phyloP scores from a whole-genome alignment of 1,140 invertebrate species.

The Cephus cinctus region DNA sequence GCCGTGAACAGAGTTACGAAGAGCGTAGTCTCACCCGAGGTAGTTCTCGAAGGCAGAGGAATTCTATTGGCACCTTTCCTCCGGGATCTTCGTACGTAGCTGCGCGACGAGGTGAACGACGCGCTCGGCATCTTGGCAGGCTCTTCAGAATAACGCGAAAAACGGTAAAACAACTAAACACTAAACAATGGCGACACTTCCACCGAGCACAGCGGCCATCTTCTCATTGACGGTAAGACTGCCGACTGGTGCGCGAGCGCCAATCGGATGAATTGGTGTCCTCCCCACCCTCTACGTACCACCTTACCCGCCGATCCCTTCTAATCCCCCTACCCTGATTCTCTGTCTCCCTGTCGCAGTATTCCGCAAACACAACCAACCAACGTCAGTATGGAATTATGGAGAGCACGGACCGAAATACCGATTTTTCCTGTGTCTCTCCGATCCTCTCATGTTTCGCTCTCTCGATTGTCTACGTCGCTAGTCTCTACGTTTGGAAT shows the following conservation, averaged over 20 bases:
- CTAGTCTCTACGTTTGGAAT: constrained; percentile 82
- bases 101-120: constrained; percentile 83
- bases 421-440: constrained; percentile 34
- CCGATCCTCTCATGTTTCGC: constrained; percentile 66
- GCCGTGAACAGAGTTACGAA: neutral
- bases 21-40: constrained; percentile 61
- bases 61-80: constrained; percentile 83
- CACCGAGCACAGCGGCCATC: constrained; percentile 51
- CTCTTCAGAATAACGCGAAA: constrained; percentile 19
- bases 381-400: constrained; percentile 48
- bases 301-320: constrained; percentile 8
- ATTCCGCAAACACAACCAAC: constrained; percentile 1
- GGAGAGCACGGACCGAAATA: constrained; percentile 38
- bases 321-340: constrained; percentile 5
- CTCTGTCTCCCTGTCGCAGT: constrained; percentile 9
- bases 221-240: constrained; percentile 43
- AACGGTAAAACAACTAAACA: constrained; percentile 24
- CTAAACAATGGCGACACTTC: constrained; percentile 38
- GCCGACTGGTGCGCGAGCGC: constrained; percentile 33
- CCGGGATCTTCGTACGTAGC: constrained; percentile 80
- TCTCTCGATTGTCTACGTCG: constrained; percentile 75
- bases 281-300: constrained; percentile 4
- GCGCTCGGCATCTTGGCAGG: constrained; percentile 79
- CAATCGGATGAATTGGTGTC: constrained; percentile 35
- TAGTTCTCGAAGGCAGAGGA: constrained; percentile 75